Conservation (phyloP, 2,888 invertebrate genomes). For the Hyppa rectilinea region DNA sequence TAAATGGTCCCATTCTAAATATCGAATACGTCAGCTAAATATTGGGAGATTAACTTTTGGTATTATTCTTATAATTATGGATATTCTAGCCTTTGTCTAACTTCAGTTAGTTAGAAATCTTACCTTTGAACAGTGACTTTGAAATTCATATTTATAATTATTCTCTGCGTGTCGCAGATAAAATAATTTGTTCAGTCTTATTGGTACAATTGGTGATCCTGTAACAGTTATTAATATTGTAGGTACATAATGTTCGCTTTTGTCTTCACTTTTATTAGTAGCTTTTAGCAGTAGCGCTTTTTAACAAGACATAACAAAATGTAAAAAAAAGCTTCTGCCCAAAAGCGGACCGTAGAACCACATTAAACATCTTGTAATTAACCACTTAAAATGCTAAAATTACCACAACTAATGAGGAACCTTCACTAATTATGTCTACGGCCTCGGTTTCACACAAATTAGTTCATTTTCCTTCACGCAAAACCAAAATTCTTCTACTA, state of each 20-base stretch:
- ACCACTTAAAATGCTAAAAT: conserved; percentile 46
- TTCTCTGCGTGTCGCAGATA: neutral
- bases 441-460: conserved; percentile 36
- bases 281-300: too few relatives aligned
- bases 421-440: conserved; percentile 38
- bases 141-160: neutral
- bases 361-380: conserved; percentile 48
- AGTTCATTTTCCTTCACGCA: conserved; percentile 28
- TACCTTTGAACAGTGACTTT: neutral
- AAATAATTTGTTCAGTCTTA: neutral
- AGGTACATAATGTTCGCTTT: neutral
- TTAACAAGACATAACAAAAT: neutral
- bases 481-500: conserved; percentile 50
- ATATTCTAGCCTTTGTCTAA: neutral
- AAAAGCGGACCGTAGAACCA: neutral
- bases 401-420: conserved; percentile 43
- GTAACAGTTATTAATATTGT: neutral
- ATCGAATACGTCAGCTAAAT: conserved; percentile 10
- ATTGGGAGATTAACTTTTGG: conserved; percentile 11
- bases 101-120: neutral
- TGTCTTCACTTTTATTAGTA: neutral
- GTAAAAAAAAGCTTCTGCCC: neutral
- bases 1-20: conserved; percentile 42
- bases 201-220: too few relatives aligned
- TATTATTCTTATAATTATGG: neutral